Evolutionary conservation across 2,888 invertebrate genomes (phyloP).

Genomic region (Synanthedon andrenaeformis): DNA sequence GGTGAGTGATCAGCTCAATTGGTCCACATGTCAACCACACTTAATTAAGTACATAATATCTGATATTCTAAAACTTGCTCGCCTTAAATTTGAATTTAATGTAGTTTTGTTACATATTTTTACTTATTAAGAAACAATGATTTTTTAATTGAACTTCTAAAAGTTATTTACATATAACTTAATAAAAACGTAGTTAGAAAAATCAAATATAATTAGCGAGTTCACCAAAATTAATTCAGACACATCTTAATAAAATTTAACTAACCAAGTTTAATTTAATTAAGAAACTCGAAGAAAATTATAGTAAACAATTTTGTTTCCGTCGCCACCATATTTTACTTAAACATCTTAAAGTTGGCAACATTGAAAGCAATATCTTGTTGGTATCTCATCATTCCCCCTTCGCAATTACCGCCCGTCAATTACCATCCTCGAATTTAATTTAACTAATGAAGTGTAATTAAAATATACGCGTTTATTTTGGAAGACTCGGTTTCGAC

Average conservation of each 20-base stretch:
- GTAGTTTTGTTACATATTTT: too few relatives aligned
- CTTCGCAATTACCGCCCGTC: constrained; percentile 54
- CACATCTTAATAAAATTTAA: constrained; percentile 6
- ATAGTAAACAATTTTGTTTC: constrained; percentile 26
- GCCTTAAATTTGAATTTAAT: too few relatives aligned
- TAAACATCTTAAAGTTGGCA: constrained; percentile 27
- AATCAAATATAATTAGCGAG: too few relatives aligned
- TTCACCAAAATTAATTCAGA: too few relatives aligned
- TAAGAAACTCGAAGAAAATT: constrained; percentile 24
- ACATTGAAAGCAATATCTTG: constrained; percentile 35
- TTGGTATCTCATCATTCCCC: constrained; percentile 28
- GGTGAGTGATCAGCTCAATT: too few relatives aligned
- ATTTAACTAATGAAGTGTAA: constrained; percentile 69
- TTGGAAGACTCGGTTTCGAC: constrained; percentile 25
- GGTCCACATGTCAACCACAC: too few relatives aligned
- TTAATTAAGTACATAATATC: too few relatives aligned
- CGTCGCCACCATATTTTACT: constrained; percentile 17
- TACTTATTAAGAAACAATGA: too few relatives aligned
- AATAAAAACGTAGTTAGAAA: too few relatives aligned
- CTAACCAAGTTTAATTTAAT: constrained; percentile 29
- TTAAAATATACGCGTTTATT: constrained; percentile 66
- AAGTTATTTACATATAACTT: too few relatives aligned
- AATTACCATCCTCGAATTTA: constrained; percentile 65
- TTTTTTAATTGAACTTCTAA: too few relatives aligned
- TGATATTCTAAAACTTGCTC: too few relatives aligned